Evolutionary conservation across 2,113 vertebrate species (phyloP).

Genomic region (Trematomus loennbergii): DNA sequence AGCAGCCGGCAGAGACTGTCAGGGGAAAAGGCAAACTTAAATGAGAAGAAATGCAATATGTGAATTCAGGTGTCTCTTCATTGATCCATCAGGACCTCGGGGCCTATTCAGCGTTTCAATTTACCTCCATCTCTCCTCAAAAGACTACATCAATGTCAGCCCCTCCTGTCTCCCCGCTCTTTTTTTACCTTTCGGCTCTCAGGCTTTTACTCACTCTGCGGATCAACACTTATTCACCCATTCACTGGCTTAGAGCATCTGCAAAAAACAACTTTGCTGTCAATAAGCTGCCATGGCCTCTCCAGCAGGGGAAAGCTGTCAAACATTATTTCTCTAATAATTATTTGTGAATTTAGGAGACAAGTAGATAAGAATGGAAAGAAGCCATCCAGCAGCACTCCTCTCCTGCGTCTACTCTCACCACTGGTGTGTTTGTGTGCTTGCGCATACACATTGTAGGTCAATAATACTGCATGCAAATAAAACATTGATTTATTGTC

Average conservation of each 20-base stretch:
- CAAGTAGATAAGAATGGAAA: background rate
- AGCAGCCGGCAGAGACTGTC: slow-evolving; percentile 36
- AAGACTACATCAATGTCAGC: slow-evolving; percentile 58
- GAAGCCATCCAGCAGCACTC: background rate
- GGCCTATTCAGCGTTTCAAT: slow-evolving; percentile 70
- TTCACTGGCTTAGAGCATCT: slow-evolving; percentile 20
- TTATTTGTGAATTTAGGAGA: slow-evolving; percentile 16
- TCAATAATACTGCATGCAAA: slow-evolving; percentile 18
- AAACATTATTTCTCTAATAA: slow-evolving; percentile 23
- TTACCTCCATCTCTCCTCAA: slow-evolving; percentile 56
- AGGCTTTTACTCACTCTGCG: background rate
- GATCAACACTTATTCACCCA: slow-evolving; percentile 25
- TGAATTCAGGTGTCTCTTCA: slow-evolving; percentile 68
- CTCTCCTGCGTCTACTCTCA: slow-evolving; percentile 11
- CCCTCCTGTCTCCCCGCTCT: background rate
- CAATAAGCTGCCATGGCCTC: slow-evolving; percentile 12
- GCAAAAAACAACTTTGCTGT: slow-evolving; percentile 25
- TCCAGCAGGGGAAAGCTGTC: slow-evolving; percentile 13
- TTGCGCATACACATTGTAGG: slow-evolving; percentile 14
- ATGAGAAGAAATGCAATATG: slow-evolving; percentile 59
- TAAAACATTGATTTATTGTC: slow-evolving; percentile 17
- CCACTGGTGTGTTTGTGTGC: background rate
- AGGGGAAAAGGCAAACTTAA: slow-evolving; percentile 56
- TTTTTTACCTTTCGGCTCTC: slow-evolving; percentile 17
- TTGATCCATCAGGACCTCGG: slow-evolving; percentile 68